Evolutionary conservation across 2,797 vertebrate genomes (phyloP).

Genomic region (Phyllotis vaccarum): DNA sequence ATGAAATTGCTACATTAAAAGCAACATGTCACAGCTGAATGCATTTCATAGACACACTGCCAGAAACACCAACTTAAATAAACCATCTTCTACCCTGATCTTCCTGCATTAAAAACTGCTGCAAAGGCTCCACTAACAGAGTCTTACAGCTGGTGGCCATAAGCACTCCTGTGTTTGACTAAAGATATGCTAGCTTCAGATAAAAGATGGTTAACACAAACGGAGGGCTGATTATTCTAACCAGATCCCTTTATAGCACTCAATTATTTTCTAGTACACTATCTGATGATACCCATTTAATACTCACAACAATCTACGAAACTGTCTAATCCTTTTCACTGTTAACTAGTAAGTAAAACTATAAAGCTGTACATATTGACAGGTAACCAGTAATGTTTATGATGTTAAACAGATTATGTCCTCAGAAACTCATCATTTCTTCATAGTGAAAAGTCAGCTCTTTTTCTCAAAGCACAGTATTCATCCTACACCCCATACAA

Average conservation of each 20-base stretch:
- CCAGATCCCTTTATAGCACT: background rate
- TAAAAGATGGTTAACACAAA: constrained; percentile 9
- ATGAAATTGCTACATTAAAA: background rate
- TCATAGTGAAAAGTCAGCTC: background rate
- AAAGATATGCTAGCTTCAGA: constrained; percentile 33
- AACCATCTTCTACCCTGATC: background rate
- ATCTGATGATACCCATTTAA: background rate
- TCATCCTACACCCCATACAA: background rate
- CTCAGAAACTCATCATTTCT: background rate
- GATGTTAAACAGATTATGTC: background rate
- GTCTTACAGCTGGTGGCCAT: background rate
- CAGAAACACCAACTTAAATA: background rate
- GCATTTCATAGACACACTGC: background rate
- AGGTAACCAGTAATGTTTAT: background rate
- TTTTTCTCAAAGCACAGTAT: background rate
- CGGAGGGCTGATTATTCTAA: background rate
- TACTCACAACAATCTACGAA: constrained; percentile 28
- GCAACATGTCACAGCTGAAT: background rate
- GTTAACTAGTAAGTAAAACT: background rate
- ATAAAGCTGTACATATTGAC: background rate
- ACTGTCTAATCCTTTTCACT: background rate
- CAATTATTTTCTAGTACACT: background rate
- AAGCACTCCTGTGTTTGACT: background rate
- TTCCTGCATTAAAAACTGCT: background rate
- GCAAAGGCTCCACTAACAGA: background rate